phyloP scores from a whole-genome alignment of 2,113 vertebrate species.

The Crotalus horridus region DNA sequence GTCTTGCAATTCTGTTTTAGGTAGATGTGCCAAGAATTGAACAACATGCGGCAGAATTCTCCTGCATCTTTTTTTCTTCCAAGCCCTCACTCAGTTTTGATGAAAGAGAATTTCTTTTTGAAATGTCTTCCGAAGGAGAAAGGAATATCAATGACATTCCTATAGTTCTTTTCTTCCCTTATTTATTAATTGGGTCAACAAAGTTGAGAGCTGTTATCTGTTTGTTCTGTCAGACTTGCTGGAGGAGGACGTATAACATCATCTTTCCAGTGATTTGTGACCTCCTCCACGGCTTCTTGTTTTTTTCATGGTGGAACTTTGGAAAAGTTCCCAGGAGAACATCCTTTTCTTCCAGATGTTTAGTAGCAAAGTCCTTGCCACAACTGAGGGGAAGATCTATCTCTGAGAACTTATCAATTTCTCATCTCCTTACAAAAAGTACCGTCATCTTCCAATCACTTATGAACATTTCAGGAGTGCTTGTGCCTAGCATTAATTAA shows the following conservation, averaged over 20 bases:
- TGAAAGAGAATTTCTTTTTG: not conserved
- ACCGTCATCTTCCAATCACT: not conserved
- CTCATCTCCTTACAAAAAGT: not conserved
- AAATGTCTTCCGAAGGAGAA: not conserved
- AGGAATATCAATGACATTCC: not conserved
- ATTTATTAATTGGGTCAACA: not conserved
- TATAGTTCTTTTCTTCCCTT: not conserved
- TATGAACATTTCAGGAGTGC: not conserved
- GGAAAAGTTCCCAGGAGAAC: not conserved
- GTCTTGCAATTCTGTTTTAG: not conserved
- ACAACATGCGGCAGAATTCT: not conserved
- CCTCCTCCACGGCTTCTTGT: not conserved
- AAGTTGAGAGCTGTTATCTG: not conserved
- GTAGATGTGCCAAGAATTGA: not conserved
- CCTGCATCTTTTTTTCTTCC: not conserved
- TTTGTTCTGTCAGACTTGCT: not conserved
- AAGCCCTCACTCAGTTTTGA: not conserved
- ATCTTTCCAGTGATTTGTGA: not conserved
- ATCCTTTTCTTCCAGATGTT: not conserved
- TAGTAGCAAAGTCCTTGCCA: not conserved
- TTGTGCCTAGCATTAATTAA: not conserved
- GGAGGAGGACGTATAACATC: not conserved
- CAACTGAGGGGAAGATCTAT: not conserved
- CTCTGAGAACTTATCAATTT: not conserved
- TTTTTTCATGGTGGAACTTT: not conserved